These are phyloP conservation scores for Corythoichthys haematopterus DNA, from an alignment of 2,113 vertebrate species.

Conservation along the genomic window DNA sequence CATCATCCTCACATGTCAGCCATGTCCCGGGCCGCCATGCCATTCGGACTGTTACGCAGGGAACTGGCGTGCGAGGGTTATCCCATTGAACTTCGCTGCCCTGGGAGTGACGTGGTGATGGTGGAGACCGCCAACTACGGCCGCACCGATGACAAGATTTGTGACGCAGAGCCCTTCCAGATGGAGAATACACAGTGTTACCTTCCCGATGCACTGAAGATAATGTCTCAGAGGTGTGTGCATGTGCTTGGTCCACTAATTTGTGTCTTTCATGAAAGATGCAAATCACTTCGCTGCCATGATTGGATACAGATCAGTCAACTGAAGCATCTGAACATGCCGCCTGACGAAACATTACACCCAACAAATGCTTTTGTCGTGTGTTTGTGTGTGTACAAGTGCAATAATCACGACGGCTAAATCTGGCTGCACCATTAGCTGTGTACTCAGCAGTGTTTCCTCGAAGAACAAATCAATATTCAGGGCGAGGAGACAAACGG, in stretches of 20 bases:
- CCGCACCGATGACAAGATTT: slow-evolving; percentile 91
- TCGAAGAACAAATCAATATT: slow-evolving; percentile 73
- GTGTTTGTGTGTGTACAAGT: slow-evolving; percentile 22
- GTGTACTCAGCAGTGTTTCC: slow-evolving; percentile 69
- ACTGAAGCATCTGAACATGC: slow-evolving; percentile 18
- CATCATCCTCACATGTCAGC: slow-evolving; percentile 35
- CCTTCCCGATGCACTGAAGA: slow-evolving; percentile 86
- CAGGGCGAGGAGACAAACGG: slow-evolving; percentile 48
- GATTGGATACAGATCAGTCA: slow-evolving; percentile 31
- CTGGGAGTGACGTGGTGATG: slow-evolving; percentile 90
- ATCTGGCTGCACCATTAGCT: slow-evolving; percentile 54
- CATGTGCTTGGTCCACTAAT: background rate
- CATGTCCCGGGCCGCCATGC: slow-evolving; percentile 84
- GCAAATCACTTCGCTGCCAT: slow-evolving; percentile 4
- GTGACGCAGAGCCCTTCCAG: slow-evolving; percentile 89
- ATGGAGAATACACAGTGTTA: slow-evolving; percentile 95
- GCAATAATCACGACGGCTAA: slow-evolving; percentile 31
- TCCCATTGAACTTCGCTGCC: slow-evolving; percentile 90
- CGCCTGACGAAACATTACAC: slow-evolving; percentile 33
- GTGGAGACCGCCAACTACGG: slow-evolving; percentile 91
- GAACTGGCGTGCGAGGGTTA: slow-evolving; percentile 91
- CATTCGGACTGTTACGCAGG: slow-evolving; percentile 83
- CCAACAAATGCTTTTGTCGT: slow-evolving; percentile 22
- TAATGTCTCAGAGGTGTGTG: slow-evolving; percentile 88
- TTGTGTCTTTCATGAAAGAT: slow-evolving; percentile 4